Conservation (phyloP, 23 tunicate species). For the Botrylloides violaceus region DNA sequence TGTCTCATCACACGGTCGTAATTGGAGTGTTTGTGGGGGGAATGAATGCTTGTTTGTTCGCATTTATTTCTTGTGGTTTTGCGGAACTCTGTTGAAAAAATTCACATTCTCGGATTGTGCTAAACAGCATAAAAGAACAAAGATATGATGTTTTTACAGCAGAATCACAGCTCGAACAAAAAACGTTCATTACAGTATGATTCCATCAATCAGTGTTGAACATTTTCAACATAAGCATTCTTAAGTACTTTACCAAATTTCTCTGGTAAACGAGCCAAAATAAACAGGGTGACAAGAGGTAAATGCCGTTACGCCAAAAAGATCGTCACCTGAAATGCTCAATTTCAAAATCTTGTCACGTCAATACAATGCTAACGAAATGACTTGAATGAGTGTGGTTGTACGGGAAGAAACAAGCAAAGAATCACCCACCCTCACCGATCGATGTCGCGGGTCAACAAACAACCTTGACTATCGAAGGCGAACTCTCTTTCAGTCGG, state of each 20-base stretch:
- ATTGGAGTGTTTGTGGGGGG: too few relatives aligned
- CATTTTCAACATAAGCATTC: neutral
- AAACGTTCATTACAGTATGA: neutral
- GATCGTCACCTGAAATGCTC: neutral
- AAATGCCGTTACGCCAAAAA: neutral
- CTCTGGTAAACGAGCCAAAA: neutral
- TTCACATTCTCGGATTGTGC: neutral
- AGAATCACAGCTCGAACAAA: neutral
- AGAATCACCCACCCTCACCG: slow-evolving; percentile 1
- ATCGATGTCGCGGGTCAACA: slow-evolving; percentile 16
- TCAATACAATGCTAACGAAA: neutral
- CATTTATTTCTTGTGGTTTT: neutral
- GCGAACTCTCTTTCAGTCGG: neutral
- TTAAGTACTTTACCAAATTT: neutral
- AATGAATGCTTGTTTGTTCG: too few relatives aligned
- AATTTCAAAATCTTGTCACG: neutral
- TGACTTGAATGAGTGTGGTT: neutral
- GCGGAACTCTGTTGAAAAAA: neutral
- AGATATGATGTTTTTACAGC: neutral
- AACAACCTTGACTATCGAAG: slow-evolving; percentile 9
- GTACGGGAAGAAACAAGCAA: neutral
- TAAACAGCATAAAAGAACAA: neutral
- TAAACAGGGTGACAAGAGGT: neutral
- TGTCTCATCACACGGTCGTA: too few relatives aligned
- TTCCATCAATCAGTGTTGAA: neutral